Percentiles rank a stretch among this genome's conserved stretches.
These are phyloP conservation scores for Felis chaus DNA, from an alignment of 2,113 vertebrate genomes.

Conservation along the genomic window DNA sequence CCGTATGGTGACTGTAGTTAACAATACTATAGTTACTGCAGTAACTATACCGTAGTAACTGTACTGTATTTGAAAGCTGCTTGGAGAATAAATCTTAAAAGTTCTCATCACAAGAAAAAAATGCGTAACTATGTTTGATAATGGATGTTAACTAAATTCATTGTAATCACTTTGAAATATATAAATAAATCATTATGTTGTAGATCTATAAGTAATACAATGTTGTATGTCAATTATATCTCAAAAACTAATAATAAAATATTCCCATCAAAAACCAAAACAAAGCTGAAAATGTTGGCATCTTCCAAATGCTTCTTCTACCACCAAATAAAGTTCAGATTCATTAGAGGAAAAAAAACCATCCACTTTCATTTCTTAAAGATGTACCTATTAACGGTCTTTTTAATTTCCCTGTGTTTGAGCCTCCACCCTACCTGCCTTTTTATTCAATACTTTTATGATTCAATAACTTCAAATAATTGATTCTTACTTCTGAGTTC, in stretches of 20 bases:
- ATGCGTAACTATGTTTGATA: not conserved
- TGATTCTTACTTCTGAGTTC: not conserved
- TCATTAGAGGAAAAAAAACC: not conserved
- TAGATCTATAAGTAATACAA: not conserved
- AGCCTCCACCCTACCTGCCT: not conserved
- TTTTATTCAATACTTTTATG: conserved; percentile 23
- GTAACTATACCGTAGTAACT: not conserved
- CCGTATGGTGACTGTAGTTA: not conserved
- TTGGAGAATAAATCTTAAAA: not conserved
- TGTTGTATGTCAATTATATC: not conserved
- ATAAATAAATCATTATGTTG: not conserved
- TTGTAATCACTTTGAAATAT: not conserved
- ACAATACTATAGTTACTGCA: not conserved
- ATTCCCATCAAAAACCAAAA: not conserved
- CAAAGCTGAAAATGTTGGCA: not conserved
- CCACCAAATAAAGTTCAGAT: not conserved
- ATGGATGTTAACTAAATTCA: not conserved
- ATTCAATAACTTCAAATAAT: not conserved
- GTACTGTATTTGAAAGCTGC: not conserved
- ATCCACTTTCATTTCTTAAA: conserved; percentile 41
- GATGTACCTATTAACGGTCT: not conserved
- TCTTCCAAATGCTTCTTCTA: not conserved
- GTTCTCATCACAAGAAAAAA: not conserved
- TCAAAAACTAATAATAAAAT: conserved; percentile 9
- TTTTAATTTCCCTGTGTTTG: not conserved